These are phyloP conservation scores for Beris chalybata DNA, from an alignment of 2,888 invertebrate genomes.

Conservation along the genomic window DNA sequence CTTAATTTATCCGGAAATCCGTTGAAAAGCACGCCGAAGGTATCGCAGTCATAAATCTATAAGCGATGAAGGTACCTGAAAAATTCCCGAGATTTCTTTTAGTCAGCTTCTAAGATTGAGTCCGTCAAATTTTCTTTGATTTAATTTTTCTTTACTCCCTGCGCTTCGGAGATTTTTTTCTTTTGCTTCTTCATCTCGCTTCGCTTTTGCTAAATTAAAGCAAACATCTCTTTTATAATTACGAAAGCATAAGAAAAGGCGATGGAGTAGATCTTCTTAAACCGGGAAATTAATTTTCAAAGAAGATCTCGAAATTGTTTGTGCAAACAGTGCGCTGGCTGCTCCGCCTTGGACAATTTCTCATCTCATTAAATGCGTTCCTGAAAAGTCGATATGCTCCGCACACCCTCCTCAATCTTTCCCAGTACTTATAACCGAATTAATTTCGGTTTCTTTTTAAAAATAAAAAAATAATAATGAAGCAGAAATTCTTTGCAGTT, in stretches of 20 bases:
- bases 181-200: not conserved
- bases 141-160: constrained; percentile 3
- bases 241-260: constrained; percentile 16
- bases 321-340: constrained; percentile 17
- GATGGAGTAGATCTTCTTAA: constrained; percentile 15
- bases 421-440: not conserved
- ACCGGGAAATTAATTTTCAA: constrained; percentile 30
- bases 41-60: too few species aligned
- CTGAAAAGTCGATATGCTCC: not conserved
- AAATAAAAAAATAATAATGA: constrained; percentile 3
- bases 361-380: constrained; percentile 25
- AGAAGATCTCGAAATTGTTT: constrained; percentile 28
- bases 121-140: constrained; percentile 19
- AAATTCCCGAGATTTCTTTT: constrained; percentile 10
- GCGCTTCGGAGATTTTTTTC: constrained; percentile 1
- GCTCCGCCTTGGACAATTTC: constrained; percentile 7
- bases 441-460: not conserved
- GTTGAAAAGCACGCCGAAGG: too few species aligned
- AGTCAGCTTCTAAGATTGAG: not conserved
- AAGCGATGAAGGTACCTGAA: too few species aligned
- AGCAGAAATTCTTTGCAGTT: constrained; percentile 18
- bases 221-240: constrained; percentile 29
- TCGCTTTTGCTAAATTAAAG: constrained; percentile 27
- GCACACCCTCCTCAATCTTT: not conserved
- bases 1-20: too few species aligned